Conservation (phyloP, 2,888 invertebrate species). For the Phyto melanocephala region DNA sequence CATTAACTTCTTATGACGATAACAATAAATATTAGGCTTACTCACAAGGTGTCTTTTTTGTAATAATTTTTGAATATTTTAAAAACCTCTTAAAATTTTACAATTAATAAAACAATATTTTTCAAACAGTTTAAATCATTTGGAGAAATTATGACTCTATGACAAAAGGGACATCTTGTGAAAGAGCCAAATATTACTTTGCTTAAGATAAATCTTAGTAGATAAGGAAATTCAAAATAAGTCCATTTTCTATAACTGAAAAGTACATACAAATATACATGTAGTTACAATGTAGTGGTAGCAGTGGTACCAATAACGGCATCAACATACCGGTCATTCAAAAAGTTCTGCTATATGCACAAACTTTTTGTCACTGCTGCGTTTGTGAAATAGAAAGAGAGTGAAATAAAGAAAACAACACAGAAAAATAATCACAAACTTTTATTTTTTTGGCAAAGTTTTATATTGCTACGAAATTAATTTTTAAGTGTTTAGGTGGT, state of each 20-base stretch:
- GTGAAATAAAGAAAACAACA: neutral
- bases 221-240: slow-evolving; percentile 42
- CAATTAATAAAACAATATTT: no score
- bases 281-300: no score
- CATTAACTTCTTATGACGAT: slow-evolving; percentile 1
- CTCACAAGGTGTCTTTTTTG: no score
- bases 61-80: no score
- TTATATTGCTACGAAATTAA: slow-evolving; percentile 64
- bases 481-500: slow-evolving; percentile 65
- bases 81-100: no score
- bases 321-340: slow-evolving; percentile 53
- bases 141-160: no score
- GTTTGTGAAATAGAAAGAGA: neutral
- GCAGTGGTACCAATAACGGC: slow-evolving; percentile 13
- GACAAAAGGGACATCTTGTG: no score
- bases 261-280: neutral
- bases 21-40: slow-evolving; percentile 58
- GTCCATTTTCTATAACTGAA: slow-evolving; percentile 4
- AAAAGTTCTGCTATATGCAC: slow-evolving; percentile 19
- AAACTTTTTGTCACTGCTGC: slow-evolving; percentile 27
- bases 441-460: slow-evolving; percentile 61
- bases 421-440: slow-evolving; percentile 45
- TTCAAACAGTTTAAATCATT: no score
- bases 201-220: slow-evolving; percentile 1
- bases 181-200: no score